Base-by-base conservation (phyloP, 2,888 invertebrate genomes). In the Macrosoma leucophasiata region DNA sequence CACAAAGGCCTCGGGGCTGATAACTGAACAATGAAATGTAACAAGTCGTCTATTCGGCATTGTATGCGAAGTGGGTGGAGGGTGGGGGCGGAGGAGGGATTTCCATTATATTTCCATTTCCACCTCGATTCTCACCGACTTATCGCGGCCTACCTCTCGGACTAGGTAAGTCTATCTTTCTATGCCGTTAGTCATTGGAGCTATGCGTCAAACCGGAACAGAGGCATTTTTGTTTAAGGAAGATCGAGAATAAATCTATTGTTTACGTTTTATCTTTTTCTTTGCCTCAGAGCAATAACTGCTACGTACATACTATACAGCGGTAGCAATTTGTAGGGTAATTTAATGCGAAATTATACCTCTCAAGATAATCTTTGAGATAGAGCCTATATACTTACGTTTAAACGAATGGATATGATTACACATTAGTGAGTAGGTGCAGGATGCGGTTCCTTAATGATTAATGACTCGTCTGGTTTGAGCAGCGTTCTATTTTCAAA, bases 1-100 rank as follows among this genome's bases (percentile, higher is more conserved):
- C 76, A 82, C 82, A 82, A 84, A 81, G 66, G 82, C 78, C 78
- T 64, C 56, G 60, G 62, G 69, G 56, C 79, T 82, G 84, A 84
- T 84, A 84, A 78, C 82, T 78, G 82, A 81, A 84, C 84, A 84
- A 82, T 84, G 84, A 81, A 82, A 82, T 79, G 84, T 82, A 82
- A 82, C 82, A 78, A 84, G 82, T 81, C 82, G 81, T 81, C 77
- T 74, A 74, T 78, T 71, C 75, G 62, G 71, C 78, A 84, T 84
- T 84, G 84, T 82, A 66, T 62, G 69, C 58, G 57, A 49, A 49
- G 52, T 57, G 46, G 46, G 50, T 41, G 42, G 51, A 45, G 51
- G 53, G 53, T 42, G 48, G 61, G 60, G 46, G 53, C 54, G 60
- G 58, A 41, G 55, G 65, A 60, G 65, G 66, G 64, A 62, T 68